Percentiles rank a stretch among this genome's conserved stretches.
Conservation (phyloP, 2,888 invertebrate species). For the Lepidonotus clava region DNA sequence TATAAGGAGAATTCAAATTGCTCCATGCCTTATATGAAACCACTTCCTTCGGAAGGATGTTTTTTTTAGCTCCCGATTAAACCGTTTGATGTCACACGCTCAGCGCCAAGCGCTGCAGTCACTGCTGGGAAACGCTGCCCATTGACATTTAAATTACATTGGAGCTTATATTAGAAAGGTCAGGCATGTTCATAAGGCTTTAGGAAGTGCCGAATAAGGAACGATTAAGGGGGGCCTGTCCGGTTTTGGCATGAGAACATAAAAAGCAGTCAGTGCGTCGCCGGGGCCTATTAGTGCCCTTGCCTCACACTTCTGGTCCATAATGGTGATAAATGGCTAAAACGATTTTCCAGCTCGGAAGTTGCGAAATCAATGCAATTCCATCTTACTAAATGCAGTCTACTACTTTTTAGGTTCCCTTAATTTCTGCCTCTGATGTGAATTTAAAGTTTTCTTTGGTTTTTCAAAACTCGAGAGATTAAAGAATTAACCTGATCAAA, state of each 20-base stretch:
- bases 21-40: background rate
- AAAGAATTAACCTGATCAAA: constrained; percentile 28
- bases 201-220: background rate
- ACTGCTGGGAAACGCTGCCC: background rate
- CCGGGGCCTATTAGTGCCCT: background rate
- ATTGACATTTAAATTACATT: background rate
- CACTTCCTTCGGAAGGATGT: background rate
- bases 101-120: too few relatives aligned
- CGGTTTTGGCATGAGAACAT: background rate
- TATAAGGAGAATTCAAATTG: background rate
- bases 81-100: background rate
- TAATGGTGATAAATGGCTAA: constrained; percentile 39
- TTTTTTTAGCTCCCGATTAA: background rate
- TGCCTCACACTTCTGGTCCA: constrained; percentile 8
- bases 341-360: constrained; percentile 40
- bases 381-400: constrained; percentile 41
- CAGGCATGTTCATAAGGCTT: background rate
- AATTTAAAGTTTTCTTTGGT: background rate
- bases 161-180: background rate
- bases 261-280: background rate
- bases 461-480: constrained; percentile 9
- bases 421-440: constrained; percentile 21
- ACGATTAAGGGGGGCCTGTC: background rate
- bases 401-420: background rate
- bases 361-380: constrained; percentile 39